A percentile compares a stretch with the other conserved stretches of the same genome.
Conservation (phyloP, 2,888 invertebrate genomes). For the Doris montereyensis region DNA sequence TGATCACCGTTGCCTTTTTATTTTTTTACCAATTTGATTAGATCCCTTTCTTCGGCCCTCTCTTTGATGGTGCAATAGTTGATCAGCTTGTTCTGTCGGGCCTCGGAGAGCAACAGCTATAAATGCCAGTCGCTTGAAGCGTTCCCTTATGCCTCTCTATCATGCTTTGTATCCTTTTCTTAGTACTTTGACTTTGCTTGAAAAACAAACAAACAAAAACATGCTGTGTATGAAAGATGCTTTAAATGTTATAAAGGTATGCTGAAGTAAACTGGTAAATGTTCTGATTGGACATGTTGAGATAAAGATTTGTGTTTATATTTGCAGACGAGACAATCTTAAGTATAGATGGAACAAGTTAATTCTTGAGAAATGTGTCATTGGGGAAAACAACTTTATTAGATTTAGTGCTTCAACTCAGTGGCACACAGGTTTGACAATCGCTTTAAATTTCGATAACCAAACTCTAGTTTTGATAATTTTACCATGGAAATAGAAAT, state of each 20-base stretch:
- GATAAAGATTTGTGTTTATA: neutral
- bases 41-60: conserved; percentile 85
- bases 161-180: conserved; percentile 85
- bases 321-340: neutral
- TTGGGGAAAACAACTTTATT: neutral
- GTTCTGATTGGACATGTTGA: too few relatives aligned
- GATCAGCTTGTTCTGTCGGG: conserved; percentile 84
- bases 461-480: conserved; percentile 84
- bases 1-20: too few relatives aligned
- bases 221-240: too few relatives aligned
- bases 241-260: too few relatives aligned
- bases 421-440: too few relatives aligned
- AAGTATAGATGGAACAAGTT: neutral
- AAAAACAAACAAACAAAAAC: too few relatives aligned
- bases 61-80: conserved; percentile 92
- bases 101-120: conserved; percentile 91
- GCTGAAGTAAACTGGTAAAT: too few relatives aligned
- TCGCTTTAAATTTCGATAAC: neutral
- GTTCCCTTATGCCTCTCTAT: conserved; percentile 90
- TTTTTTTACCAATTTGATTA: too few relatives aligned
- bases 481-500: too few relatives aligned
- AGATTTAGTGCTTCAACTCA: too few relatives aligned
- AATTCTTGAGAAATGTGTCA: neutral
- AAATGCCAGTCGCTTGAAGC: conserved; percentile 91
- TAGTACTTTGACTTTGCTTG: too few relatives aligned